phyloP scores from a whole-genome alignment of 2,888 invertebrate species.

The Chirona hameri region DNA sequence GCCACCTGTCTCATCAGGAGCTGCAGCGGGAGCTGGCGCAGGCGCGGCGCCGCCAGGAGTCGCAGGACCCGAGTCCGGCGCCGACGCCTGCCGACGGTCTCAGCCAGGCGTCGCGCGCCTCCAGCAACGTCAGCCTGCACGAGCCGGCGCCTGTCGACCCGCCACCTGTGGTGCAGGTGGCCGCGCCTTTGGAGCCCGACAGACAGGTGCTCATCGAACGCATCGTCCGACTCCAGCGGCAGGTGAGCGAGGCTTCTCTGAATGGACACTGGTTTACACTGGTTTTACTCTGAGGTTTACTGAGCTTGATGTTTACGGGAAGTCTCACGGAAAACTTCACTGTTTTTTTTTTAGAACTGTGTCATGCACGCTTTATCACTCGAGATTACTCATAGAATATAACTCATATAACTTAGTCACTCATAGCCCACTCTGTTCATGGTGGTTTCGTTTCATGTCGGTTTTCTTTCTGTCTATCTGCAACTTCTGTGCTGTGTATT shows the following conservation, averaged over 20 bases:
- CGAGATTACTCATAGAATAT: too few relatives aligned
- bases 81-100: slow-evolving; percentile 54
- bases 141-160: background rate
- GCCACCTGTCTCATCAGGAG: background rate
- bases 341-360: too few relatives aligned
- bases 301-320: too few relatives aligned
- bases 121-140: slow-evolving; percentile 60
- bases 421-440: too few relatives aligned
- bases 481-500: too few relatives aligned
- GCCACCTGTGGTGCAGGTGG: background rate
- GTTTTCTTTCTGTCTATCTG: too few relatives aligned
- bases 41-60: slow-evolving; percentile 28
- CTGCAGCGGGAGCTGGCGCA: slow-evolving; percentile 24
- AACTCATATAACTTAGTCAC: too few relatives aligned
- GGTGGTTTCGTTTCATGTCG: too few relatives aligned
- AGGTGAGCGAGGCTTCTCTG: slow-evolving; percentile 45
- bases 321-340: too few relatives aligned
- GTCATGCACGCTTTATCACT: too few relatives aligned
- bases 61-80: slow-evolving; percentile 45
- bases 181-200: slow-evolving; percentile 47
- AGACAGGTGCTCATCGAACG: slow-evolving; percentile 81
- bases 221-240: slow-evolving; percentile 85
- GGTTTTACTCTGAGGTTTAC: too few relatives aligned
- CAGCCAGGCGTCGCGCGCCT: slow-evolving; percentile 57
- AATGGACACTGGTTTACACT: too few relatives aligned